These are phyloP conservation scores for Adelges cooleyi DNA, from an alignment of 1,140 invertebrate species.

Conservation along the genomic window DNA sequence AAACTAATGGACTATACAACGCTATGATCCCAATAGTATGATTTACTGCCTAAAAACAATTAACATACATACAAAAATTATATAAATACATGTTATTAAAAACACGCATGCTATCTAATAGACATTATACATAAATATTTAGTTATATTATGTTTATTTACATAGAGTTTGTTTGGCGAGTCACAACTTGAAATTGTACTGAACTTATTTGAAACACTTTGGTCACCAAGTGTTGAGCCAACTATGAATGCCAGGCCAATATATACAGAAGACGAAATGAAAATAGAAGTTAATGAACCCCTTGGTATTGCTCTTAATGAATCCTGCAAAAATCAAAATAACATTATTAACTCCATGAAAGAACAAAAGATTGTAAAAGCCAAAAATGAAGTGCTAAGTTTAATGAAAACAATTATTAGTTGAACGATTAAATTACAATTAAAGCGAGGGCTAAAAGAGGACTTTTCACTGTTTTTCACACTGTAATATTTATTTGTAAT, in stretches of 20 bases:
- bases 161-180: slow-evolving; percentile 42
- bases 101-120: slow-evolving; percentile 66
- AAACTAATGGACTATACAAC: slow-evolving; percentile 81
- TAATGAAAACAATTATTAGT: no score
- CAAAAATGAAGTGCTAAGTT: no score
- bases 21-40: slow-evolving; percentile 85
- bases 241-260: slow-evolving; percentile 67
- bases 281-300: slow-evolving; percentile 70
- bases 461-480: no score
- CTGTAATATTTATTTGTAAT: no score
- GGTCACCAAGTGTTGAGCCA: slow-evolving; percentile 55
- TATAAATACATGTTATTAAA: no score
- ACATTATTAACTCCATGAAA: not conserved
- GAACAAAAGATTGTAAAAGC: not conserved
- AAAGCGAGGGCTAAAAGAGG: no score
- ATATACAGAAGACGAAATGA: slow-evolving; percentile 69
- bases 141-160: slow-evolving; percentile 43
- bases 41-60: slow-evolving; percentile 35
- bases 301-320: slow-evolving; percentile 78
- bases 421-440: no score
- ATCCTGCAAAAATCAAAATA: slow-evolving; percentile 47
- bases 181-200: slow-evolving; percentile 66
- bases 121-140: slow-evolving; percentile 50
- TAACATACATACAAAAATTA: slow-evolving; percentile 30
- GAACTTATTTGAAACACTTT: not conserved